Conservation (phyloP, 2,113 vertebrate species). For the Euleptes europaea region DNA sequence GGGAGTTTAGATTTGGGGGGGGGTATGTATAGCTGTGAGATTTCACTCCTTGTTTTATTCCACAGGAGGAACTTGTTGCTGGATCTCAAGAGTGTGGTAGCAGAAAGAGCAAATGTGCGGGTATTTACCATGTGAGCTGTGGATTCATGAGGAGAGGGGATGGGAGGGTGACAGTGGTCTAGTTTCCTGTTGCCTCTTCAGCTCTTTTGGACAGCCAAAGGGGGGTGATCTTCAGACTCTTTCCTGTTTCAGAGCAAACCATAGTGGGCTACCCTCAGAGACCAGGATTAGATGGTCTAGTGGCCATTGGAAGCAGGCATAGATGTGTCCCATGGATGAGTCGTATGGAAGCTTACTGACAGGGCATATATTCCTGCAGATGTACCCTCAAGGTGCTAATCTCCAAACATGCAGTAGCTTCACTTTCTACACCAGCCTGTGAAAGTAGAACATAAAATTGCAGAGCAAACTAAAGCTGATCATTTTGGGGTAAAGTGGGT, state of each 20-base stretch:
- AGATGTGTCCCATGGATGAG: slow-evolving; percentile 17
- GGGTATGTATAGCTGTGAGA: slow-evolving; percentile 51
- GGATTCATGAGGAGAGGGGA: background rate
- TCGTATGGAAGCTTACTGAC: background rate
- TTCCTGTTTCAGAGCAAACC: slow-evolving; percentile 58
- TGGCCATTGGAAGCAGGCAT: slow-evolving; percentile 9
- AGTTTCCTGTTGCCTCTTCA: slow-evolving; percentile 9
- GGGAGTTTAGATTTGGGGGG: background rate
- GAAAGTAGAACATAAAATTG: background rate
- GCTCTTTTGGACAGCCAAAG: slow-evolving; percentile 8
- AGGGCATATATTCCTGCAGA: background rate
- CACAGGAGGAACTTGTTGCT: slow-evolving; percentile 37
- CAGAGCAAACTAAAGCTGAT: background rate
- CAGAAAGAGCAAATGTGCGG: background rate
- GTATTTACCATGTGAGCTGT: background rate
- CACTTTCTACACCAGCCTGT: background rate
- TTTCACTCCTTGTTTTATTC: slow-evolving; percentile 57
- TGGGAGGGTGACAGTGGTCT: accelerated
- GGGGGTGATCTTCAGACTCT: slow-evolving; percentile 51
- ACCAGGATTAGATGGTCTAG: slow-evolving; percentile 43
- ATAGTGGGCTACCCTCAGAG: slow-evolving; percentile 44
- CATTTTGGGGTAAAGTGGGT: background rate
- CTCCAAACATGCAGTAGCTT: background rate
- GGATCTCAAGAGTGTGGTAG: background rate
- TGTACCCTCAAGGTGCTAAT: background rate